Conservation (phyloP, 1,140 invertebrate species). For the Zelostemma sp. region DNA sequence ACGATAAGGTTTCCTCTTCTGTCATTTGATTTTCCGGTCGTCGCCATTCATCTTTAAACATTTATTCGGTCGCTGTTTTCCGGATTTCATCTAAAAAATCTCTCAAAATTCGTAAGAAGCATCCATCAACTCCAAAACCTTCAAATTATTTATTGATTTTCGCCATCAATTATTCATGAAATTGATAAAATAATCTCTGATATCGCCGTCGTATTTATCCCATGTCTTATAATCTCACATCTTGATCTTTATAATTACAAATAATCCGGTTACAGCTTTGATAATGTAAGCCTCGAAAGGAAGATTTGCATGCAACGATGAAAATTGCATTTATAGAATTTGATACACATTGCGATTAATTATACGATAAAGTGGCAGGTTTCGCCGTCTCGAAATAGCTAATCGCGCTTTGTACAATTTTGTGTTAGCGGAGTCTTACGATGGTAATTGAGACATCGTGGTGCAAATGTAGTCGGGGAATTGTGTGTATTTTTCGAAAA, state of each 20-base stretch:
- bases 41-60: conserved; percentile 8
- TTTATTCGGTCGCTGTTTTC: not conserved
- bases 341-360: conserved; percentile 19
- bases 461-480: not conserved
- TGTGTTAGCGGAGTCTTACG: too few species aligned
- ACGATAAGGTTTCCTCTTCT: conserved; percentile 33
- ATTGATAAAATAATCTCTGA: not conserved
- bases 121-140: not conserved
- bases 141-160: not conserved
- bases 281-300: conserved; percentile 53
- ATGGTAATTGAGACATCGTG: not conserved
- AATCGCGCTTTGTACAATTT: not conserved
- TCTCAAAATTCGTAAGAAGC: not conserved
- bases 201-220: conserved; percentile 12
- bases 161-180: not conserved
- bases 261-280: conserved; percentile 34
- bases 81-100: not conserved
- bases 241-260: conserved; percentile 28
- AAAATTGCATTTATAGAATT: conserved; percentile 60
- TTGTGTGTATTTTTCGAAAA: not conserved
- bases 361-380: not conserved
- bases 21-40: conserved; percentile 34
- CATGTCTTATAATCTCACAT: conserved; percentile 14
- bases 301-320: conserved; percentile 65
- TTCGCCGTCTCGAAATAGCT: not conserved